A percentile compares a stretch with the other conserved stretches of the same genome.
Evolutionary conservation across 2,888 invertebrate species (phyloP).

Genomic region (Latheticus oryzae): DNA sequence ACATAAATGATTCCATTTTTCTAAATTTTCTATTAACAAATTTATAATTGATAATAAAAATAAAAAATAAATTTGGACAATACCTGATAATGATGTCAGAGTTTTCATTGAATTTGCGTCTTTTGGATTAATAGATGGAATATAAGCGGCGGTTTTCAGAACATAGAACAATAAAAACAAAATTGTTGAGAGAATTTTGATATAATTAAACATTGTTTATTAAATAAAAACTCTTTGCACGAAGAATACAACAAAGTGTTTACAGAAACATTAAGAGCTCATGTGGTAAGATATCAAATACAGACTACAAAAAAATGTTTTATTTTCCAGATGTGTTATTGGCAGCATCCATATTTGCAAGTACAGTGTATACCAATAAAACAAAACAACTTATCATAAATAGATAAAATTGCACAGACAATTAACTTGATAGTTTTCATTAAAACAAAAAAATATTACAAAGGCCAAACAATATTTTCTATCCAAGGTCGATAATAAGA

Average conservation of each 20-base stretch:
- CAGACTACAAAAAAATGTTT: background rate
- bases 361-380: no score
- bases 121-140: no score
- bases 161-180: slow-evolving; percentile 2
- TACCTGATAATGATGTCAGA: slow-evolving; percentile 19
- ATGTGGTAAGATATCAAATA: no score
- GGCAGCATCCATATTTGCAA: no score
- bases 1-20: slow-evolving; percentile 64
- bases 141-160: background rate
- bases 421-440: background rate
- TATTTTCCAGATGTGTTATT: background rate
- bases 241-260: background rate
- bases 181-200: no score
- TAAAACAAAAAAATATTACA: no score
- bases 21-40: slow-evolving; percentile 58
- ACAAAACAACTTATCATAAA: no score
- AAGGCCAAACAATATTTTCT: slow-evolving; percentile 35
- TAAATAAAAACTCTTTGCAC: no score
- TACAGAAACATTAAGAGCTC: background rate
- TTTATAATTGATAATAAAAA: background rate
- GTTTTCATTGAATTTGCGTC: slow-evolving; percentile 9
- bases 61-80: background rate
- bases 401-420: no score
- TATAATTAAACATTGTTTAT: no score
- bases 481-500: slow-evolving; percentile 34